Evolutionary conservation across 2,888 invertebrate genomes (phyloP).

Genomic region (Dinocampus coccinellae): DNA sequence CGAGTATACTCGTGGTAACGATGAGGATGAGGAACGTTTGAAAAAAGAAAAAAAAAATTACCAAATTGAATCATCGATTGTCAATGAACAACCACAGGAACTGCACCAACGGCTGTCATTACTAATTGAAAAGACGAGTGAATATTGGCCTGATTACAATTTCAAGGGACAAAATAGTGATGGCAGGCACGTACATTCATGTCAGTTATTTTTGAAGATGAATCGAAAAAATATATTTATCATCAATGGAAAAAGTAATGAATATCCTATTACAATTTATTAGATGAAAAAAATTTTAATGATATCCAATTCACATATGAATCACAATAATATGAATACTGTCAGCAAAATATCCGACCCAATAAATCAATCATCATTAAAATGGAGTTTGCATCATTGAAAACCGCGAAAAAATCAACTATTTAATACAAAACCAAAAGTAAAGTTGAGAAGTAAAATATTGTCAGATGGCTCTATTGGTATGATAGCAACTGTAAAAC

Average conservation of each 20-base stretch:
- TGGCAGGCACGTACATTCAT: not conserved
- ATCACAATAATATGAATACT: not conserved
- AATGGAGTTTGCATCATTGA: not conserved
- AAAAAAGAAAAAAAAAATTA: slow-evolving; percentile 28
- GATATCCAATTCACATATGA: not conserved
- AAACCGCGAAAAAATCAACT: not conserved
- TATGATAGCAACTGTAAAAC: not conserved
- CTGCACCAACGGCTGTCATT: not conserved
- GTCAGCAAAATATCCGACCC: too few relatives aligned
- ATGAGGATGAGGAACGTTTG: not conserved
- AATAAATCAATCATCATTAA: too few relatives aligned
- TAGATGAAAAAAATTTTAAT: slow-evolving; percentile 1
- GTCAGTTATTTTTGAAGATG: not conserved
- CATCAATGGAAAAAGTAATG: not conserved
- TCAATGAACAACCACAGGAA: not conserved
- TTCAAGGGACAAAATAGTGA: not conserved
- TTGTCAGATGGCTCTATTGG: not conserved
- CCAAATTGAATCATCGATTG: slow-evolving; percentile 28
- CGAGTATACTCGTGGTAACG: not conserved
- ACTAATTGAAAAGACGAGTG: slow-evolving; percentile 32
- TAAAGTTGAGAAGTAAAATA: not conserved
- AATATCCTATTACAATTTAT: not conserved
- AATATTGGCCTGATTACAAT: slow-evolving; percentile 25
- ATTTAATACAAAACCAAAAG: not conserved
- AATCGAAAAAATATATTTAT: slow-evolving; percentile 9